phyloP scores from a whole-genome alignment of 2,888 invertebrate genomes.

The Eupeodes latifasciatus region DNA sequence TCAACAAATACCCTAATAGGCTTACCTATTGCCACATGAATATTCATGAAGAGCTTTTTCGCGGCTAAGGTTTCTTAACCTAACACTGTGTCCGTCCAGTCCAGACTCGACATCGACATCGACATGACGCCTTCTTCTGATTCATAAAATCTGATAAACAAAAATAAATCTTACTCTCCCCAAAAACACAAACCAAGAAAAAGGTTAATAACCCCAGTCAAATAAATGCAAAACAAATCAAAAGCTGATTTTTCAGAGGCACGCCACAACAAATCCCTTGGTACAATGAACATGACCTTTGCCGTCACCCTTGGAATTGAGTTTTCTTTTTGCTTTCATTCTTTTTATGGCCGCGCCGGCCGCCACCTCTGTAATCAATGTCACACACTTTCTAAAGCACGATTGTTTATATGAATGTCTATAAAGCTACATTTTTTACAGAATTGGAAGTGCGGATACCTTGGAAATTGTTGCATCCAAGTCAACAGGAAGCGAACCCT shows the following conservation, averaged over 20 bases:
- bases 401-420: not conserved
- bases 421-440: slow-evolving; percentile 61
- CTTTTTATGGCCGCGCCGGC: not conserved
- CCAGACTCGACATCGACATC: not conserved
- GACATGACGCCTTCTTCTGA: slow-evolving; percentile 51
- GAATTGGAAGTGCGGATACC: slow-evolving; percentile 83
- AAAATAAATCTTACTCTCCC: slow-evolving; percentile 25
- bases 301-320: slow-evolving; percentile 38
- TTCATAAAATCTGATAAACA: slow-evolving; percentile 57
- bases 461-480: slow-evolving; percentile 83
- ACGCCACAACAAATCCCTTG: slow-evolving; percentile 57
- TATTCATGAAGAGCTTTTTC: slow-evolving; percentile 43
- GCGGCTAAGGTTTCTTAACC: slow-evolving; percentile 5
- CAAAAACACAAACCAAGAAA: not conserved
- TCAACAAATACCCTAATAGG: not conserved
- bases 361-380: not conserved
- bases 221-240: slow-evolving; percentile 41
- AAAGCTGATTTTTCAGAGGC: slow-evolving; percentile 25
- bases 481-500: slow-evolving; percentile 83
- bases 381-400: not conserved
- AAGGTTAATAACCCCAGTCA: slow-evolving; percentile 60
- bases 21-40: slow-evolving; percentile 35
- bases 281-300: slow-evolving; percentile 62
- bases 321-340: not conserved
- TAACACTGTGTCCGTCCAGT: not conserved